phyloP scores from a whole-genome alignment of 2,888 invertebrate species.

The Hirtodrosophila cameraria region DNA sequence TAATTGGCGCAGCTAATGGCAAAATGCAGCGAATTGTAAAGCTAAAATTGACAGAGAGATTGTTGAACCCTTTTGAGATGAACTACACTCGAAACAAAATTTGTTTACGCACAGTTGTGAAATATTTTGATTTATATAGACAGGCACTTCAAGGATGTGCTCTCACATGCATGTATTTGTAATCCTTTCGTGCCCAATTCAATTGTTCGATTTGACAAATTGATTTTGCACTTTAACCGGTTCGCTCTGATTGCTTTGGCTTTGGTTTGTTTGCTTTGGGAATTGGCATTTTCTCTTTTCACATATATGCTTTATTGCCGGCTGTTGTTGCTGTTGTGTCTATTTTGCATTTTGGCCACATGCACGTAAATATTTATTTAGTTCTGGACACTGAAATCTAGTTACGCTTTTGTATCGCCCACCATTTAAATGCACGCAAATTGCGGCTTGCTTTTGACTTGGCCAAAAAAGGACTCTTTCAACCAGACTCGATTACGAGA shows the following conservation, averaged over 20 bases:
- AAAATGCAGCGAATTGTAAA: slow-evolving; percentile 64
- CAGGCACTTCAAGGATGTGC: slow-evolving; percentile 38
- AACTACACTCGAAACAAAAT: slow-evolving; percentile 62
- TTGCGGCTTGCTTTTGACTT: slow-evolving; percentile 53
- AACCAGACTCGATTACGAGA: slow-evolving; percentile 55
- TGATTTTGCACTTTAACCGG: slow-evolving; percentile 71
- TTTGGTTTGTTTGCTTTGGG: slow-evolving; percentile 69
- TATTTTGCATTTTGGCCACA: slow-evolving; percentile 68
- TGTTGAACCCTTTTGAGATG: slow-evolving; percentile 62
- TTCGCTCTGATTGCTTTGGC: slow-evolving; percentile 65
- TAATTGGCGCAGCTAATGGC: slow-evolving; percentile 76
- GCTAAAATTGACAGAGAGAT: slow-evolving; percentile 28
- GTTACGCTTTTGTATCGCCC: slow-evolving; percentile 32
- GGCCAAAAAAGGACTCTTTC: slow-evolving; percentile 29
- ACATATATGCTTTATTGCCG: slow-evolving; percentile 7
- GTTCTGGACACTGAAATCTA: slow-evolving; percentile 59
- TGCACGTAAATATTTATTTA: slow-evolving; percentile 77
- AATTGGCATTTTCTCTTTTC: slow-evolving; percentile 56
- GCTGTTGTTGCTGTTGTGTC: slow-evolving; percentile 32
- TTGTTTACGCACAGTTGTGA: slow-evolving; percentile 69
- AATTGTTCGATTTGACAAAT: slow-evolving; percentile 77
- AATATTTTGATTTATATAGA: slow-evolving; percentile 75
- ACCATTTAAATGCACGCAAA: slow-evolving; percentile 71
- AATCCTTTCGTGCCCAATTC: slow-evolving; percentile 75
- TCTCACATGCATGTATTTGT: slow-evolving; percentile 30